These are phyloP conservation scores for Macroramphosus scolopax DNA, from an alignment of 2,797 vertebrate species.

Conservation along the genomic window DNA sequence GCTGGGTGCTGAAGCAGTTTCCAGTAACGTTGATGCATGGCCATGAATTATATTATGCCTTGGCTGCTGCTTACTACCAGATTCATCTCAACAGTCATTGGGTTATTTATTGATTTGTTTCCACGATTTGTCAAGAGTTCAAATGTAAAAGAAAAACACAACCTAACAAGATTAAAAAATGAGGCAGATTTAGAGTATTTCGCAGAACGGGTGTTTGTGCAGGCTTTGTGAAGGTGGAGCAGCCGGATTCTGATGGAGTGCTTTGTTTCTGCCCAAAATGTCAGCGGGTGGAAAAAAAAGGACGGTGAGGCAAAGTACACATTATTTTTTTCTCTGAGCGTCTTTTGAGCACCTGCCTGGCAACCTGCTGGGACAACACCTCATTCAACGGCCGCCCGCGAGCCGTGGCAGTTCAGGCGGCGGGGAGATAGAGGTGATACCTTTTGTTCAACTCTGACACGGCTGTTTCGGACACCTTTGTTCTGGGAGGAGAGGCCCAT, in stretches of 20 bases:
- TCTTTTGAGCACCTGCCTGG: slow-evolving; percentile 50
- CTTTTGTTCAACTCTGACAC: slow-evolving; percentile 77
- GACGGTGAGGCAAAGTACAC: slow-evolving; percentile 25
- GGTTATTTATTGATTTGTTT: slow-evolving; percentile 77
- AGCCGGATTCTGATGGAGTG: slow-evolving; percentile 46
- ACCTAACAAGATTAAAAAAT: slow-evolving; percentile 54
- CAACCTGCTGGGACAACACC: slow-evolving; percentile 55
- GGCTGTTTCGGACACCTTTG: slow-evolving; percentile 76
- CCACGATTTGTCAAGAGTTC: slow-evolving; percentile 72
- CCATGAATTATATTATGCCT: slow-evolving; percentile 78
- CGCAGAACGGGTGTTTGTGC: slow-evolving; percentile 53
- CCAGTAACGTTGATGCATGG: slow-evolving; percentile 76
- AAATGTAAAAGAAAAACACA: slow-evolving; percentile 48
- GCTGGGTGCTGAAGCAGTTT: slow-evolving; percentile 72
- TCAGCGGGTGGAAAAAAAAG: slow-evolving; percentile 24
- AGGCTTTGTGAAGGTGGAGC: slow-evolving; percentile 44
- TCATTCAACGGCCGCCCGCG: slow-evolving; percentile 54
- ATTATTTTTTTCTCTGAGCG: slow-evolving; percentile 27
- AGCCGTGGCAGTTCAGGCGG: slow-evolving; percentile 35
- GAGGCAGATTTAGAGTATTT: slow-evolving; percentile 51
- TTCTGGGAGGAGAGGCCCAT: slow-evolving; percentile 74
- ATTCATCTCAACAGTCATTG: slow-evolving; percentile 77
- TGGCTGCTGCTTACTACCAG: slow-evolving; percentile 70
- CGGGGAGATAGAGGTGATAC: slow-evolving; percentile 64
- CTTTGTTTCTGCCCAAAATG: slow-evolving; percentile 54